Conservation (phyloP, 2,113 vertebrate species). For the Clarias batrachus region DNA sequence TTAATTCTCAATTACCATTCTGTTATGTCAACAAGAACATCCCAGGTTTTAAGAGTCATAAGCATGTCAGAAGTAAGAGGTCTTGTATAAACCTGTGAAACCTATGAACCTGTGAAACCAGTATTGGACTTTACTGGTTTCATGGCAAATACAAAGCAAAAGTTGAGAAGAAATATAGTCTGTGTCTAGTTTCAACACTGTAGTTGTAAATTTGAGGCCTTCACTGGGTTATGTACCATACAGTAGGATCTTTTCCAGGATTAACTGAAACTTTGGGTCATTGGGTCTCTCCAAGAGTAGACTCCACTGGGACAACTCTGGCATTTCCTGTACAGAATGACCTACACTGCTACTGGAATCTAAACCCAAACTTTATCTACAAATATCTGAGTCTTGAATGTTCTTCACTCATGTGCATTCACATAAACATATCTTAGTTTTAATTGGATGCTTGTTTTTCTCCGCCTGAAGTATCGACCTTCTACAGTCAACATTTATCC, state of each 20-base stretch:
- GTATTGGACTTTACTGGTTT: too few relatives aligned
- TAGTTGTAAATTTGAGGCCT: conserved; percentile 25
- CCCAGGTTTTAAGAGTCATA: not conserved
- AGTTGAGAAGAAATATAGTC: not conserved
- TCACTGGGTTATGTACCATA: not conserved
- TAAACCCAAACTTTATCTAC: conserved; percentile 21
- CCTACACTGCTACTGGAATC: conserved; percentile 24
- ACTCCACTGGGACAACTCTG: conserved; percentile 49
- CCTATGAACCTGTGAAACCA: not conserved
- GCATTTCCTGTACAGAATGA: conserved; percentile 50
- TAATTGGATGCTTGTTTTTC: not conserved
- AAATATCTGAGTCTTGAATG: not conserved
- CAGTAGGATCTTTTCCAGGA: conserved; percentile 2
- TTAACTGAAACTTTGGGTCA: conserved; percentile 34
- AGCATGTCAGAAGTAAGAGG: not conserved
- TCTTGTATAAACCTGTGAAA: conserved; percentile 11
- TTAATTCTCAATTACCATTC: conserved; percentile 2
- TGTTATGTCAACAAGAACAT: conserved; percentile 19
- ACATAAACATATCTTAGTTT: conserved; percentile 1
- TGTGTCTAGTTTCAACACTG: conserved; percentile 11
- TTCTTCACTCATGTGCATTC: not conserved
- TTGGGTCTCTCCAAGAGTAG: conserved; percentile 35
- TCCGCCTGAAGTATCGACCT: not conserved
- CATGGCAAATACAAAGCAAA: not conserved
- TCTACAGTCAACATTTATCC: not conserved